Base-by-base conservation (phyloP, 2,888 invertebrate genomes). In the Dermolepida albohirtum region DNA sequence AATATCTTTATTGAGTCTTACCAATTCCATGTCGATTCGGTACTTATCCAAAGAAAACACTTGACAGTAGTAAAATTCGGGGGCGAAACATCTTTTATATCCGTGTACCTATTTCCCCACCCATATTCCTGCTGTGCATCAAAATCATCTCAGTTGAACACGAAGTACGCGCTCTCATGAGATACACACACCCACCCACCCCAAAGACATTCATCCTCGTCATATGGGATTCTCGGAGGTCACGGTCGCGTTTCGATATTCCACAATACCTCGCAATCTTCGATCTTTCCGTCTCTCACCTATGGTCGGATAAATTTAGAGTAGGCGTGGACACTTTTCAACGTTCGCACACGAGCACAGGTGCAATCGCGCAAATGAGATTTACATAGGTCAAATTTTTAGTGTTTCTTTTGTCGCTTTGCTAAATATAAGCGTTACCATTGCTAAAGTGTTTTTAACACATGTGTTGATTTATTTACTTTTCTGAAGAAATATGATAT, bases 101-200 rank as follows among this genome's bases (percentile, higher is more conserved):
- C 47, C 78, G 76, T 71, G 62, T 34, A 34, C 34, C 34, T 47
- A 68, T 55, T n/a, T 76, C 78, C 79, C 78, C 78, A 76, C 78
- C 75, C 74, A 22, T 22, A n/a, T 2, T 7, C 16, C 59, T 8
- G 11, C 17, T 27, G 43, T 43, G 57, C 41, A 43, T 62, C 47
- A 4, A 29, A 29, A 62, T 62, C 59, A 62, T 59, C 59, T 27
- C 16, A 17, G 11, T 49, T n/a, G 22, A 57, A 57, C 11, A 12
- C 43, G 57, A 57, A 41, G 41, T 40, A 40, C 39, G 22, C 12
- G 22, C 41, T 57, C 57, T 40, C 22, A 7, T 34, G 34, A 10
- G n/a, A n/a, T n/a, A n/a, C 34, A 34, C 1, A 10, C 34, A 34
- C 34, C 34, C 34, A 34, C 34, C 34, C 34, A 22, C 22, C 22